Evolutionary conservation across 2,797 vertebrate genomes (phyloP).

Genomic region (Acrocephalus scirpaceus): DNA sequence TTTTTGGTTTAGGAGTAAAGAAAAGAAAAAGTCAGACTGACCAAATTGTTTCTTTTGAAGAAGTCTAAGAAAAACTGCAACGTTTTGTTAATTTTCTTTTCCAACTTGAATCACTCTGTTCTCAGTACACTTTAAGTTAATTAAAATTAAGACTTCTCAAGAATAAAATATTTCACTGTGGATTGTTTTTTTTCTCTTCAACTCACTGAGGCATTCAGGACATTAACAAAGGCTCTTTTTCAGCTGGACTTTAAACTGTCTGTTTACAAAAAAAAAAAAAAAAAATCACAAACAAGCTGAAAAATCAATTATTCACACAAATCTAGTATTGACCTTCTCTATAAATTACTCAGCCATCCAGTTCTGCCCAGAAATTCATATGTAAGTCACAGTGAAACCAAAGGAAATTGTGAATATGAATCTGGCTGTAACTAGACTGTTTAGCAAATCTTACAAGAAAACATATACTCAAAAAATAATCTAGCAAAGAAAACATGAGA

Average conservation of each 20-base stretch:
- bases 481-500: background rate
- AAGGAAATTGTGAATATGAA: conserved; percentile 15
- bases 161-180: conserved; percentile 46
- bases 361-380: conserved; percentile 25
- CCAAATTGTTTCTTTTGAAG: conserved; percentile 35
- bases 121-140: conserved; percentile 26
- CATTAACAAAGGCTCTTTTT: conserved; percentile 59
- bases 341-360: conserved; percentile 36
- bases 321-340: conserved; percentile 55
- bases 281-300: conserved; percentile 63
- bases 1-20: conserved; percentile 28
- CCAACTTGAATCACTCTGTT: background rate
- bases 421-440: background rate
- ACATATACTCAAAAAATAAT: background rate
- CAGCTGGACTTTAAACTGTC: conserved; percentile 35
- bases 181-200: conserved; percentile 9
- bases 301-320: conserved; percentile 73
- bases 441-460: conserved; percentile 30
- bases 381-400: conserved; percentile 41
- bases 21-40: background rate
- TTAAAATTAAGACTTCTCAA: conserved; percentile 51
- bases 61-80: conserved; percentile 10
- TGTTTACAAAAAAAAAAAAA: conserved; percentile 12
- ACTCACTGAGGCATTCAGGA: conserved; percentile 28
- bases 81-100: conserved; percentile 40